phyloP scores from a whole-genome alignment of 2,113 vertebrate genomes.

The Tauraco erythrolophus region DNA sequence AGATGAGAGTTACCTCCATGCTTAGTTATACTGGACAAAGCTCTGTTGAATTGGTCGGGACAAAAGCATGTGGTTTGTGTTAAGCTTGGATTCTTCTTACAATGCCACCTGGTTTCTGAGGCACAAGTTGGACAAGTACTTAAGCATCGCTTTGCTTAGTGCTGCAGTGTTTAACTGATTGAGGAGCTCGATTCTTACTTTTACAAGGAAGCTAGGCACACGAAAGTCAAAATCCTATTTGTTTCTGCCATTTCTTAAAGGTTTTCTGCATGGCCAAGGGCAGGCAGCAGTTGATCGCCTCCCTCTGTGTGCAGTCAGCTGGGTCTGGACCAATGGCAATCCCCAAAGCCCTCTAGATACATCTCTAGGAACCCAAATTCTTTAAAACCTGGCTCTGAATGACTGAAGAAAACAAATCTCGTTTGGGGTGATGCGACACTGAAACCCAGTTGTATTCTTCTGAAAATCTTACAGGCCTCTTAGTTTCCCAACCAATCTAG shows the following conservation, averaged over 20 bases:
- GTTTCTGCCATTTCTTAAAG: background rate
- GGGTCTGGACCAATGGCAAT: background rate
- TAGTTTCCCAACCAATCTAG: background rate
- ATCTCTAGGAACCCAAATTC: background rate
- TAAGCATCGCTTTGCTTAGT: background rate
- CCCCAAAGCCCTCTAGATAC: background rate
- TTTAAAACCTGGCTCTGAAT: background rate
- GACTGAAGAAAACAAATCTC: background rate
- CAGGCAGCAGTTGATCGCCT: background rate
- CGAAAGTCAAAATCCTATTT: background rate
- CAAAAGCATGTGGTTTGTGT: background rate
- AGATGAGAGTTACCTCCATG: background rate
- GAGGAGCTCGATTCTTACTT: background rate
- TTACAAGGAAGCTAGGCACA: background rate
- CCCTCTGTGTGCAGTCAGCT: background rate
- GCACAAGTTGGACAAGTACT: background rate
- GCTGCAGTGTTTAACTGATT: background rate
- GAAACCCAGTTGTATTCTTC: background rate
- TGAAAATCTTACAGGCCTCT: background rate
- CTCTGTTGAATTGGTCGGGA: background rate
- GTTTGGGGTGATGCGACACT: background rate
- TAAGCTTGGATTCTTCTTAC: background rate
- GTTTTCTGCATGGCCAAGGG: background rate
- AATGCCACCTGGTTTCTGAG: background rate
- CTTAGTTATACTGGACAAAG: background rate